Base-by-base conservation (phyloP, 2,888 invertebrate genomes). In the Drosophila fungiperda region DNA sequence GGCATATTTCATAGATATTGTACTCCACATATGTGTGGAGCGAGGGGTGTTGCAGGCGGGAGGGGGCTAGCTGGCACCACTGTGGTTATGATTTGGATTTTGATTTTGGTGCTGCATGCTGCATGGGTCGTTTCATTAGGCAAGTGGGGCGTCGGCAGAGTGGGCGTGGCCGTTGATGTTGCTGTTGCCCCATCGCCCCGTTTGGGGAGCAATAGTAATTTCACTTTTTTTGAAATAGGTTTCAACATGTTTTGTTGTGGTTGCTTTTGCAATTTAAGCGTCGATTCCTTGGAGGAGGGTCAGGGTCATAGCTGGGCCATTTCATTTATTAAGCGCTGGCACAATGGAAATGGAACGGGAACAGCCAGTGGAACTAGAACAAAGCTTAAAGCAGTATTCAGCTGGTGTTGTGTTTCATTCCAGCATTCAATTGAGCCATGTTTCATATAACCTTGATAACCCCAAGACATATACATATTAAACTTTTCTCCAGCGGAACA, bases 1-100 rank as follows among this genome's bases (percentile, higher is more conserved):
- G 86, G 86, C 88, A 84, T 87, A 84, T 83, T 88, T 80, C 77
- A 84, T 80, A 69, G 78, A 82, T 90, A 78, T 81, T 82, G 76
- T 79, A 76, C 74, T 78, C 71, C 70, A 70, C 71, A 73, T 73
- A 62, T 65, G 69, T 35, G 65, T 6, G 23, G 23, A 8, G 9
- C 32, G 42, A 0, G 52, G 15, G 20, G 12, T 5, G 33, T 20
- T 0, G 2, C 35, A 4, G 20, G 12, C 0, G 26, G n/a, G 35
- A 23, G 15, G 2, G 5, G 29, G 35, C 29, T 29, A 6, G 29
- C 29, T 29, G 12, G 42, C 38, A 48, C 12, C 23, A 26, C 42
- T 67, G 74, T 11, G 75, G 64, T 36, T 68, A 29, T 71, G 79
- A 78, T 79, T 79, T 75, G 76, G 49, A 77, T 71, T 77, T 67